Evolutionary conservation across 2,113 vertebrate genomes (phyloP).

Genomic region (Oxyruncus cristatus): DNA sequence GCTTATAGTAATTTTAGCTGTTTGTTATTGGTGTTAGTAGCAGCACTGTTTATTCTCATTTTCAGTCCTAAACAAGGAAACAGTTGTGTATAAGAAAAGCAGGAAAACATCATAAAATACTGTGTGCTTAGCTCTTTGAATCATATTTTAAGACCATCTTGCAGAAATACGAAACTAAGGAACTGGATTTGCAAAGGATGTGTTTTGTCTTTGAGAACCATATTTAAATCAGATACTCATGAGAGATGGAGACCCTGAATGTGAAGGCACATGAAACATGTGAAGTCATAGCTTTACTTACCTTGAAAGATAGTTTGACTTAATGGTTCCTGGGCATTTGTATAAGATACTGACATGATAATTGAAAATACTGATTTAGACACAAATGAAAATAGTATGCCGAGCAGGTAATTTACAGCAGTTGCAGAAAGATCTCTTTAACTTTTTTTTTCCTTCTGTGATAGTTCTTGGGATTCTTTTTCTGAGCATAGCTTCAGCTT

Average conservation of each 20-base stretch:
- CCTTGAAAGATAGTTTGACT: background rate
- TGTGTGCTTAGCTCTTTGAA: background rate
- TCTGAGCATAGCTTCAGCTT: background rate
- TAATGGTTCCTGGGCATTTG: background rate
- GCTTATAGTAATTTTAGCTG: background rate
- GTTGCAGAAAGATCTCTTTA: background rate
- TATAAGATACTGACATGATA: background rate
- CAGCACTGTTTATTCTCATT: background rate
- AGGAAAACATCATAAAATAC: background rate
- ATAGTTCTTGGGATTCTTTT: background rate
- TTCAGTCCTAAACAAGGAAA: background rate
- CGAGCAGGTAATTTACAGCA: background rate
- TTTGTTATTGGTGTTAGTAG: background rate
- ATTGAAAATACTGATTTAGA: background rate
- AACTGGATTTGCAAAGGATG: background rate
- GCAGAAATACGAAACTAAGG: background rate
- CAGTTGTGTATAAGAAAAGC: background rate
- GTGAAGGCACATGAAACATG: background rate
- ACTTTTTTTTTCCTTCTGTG: background rate
- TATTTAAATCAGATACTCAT: background rate
- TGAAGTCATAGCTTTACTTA: background rate
- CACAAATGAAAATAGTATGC: background rate
- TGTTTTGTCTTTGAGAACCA: background rate
- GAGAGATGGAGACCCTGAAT: background rate
- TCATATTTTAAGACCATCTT: background rate